Evolutionary conservation across 2,888 invertebrate species (phyloP).

Genomic region (Automeris io): DNA sequence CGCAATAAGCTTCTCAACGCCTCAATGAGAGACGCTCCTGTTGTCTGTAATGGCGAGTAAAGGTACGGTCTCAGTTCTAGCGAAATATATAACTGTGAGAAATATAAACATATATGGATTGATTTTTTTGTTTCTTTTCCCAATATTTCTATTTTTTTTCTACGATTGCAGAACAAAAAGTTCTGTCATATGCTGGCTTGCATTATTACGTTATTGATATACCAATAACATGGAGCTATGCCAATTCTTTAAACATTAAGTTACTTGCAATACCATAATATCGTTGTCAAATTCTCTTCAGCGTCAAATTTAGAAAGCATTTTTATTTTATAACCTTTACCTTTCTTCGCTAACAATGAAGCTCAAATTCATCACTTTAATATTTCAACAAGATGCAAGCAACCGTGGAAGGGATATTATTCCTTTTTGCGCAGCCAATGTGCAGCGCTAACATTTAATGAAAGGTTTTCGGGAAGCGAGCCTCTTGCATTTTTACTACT

Average conservation of each 20-base stretch:
- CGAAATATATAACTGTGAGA: not conserved
- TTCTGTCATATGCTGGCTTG: no score
- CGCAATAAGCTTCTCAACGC: conserved; percentile 49
- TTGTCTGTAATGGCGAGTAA: conserved; percentile 24
- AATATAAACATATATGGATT: no score
- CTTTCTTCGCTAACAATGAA: conserved; percentile 16
- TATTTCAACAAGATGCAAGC: conserved; percentile 50
- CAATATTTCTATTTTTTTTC: not conserved
- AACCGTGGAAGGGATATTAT: conserved; percentile 37
- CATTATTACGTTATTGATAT: no score
- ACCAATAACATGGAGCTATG: no score
- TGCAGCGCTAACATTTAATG: conserved; percentile 38
- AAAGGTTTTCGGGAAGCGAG: conserved; percentile 31
- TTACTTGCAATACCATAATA: not conserved
- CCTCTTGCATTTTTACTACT: conserved; percentile 25
- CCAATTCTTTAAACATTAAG: no score
- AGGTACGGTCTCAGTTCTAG: conserved; percentile 8
- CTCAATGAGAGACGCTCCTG: conserved; percentile 28
- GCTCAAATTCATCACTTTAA: conserved; percentile 35
- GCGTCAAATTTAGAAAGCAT: not conserved
- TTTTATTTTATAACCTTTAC: not conserved
- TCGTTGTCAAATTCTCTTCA: not conserved
- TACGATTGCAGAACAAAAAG: no score
- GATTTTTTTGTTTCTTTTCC: no score
- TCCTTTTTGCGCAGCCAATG: conserved; percentile 38